Conservation (phyloP, 2,888 invertebrate species). For the Lapara coniferarum region DNA sequence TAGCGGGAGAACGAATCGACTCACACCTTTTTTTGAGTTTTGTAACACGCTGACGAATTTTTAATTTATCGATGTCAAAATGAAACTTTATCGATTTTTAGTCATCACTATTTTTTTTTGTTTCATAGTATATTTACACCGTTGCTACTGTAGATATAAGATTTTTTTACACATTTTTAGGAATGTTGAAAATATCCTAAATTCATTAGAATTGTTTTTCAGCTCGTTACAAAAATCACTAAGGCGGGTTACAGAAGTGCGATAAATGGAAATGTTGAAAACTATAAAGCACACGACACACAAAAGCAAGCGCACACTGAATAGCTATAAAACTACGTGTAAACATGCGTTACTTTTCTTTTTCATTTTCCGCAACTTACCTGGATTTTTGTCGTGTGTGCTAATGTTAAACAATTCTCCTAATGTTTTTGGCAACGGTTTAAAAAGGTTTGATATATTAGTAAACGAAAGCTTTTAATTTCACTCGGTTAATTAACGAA, state of each 20-base stretch:
- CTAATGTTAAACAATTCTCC: not conserved
- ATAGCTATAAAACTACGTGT: conserved; percentile 30
- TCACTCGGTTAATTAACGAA: conserved; percentile 2
- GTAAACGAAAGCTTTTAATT: not conserved
- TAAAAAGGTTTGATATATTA: not conserved
- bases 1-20: conserved; percentile 43
- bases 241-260: conserved; percentile 40
- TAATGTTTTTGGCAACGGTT: not conserved
- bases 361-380: conserved; percentile 29
- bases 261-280: conserved; percentile 31
- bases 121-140: not conserved
- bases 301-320: conserved; percentile 44
- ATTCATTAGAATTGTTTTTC: not conserved
- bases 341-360: conserved; percentile 37
- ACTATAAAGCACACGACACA: conserved; percentile 43
- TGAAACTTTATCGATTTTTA: not conserved
- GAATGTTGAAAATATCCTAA: no score
- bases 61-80: not conserved
- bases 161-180: no score
- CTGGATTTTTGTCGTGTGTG: conserved; percentile 29
- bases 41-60: conserved; percentile 49
- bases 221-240: conserved; percentile 43
- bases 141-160: no score
- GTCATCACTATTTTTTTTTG: not conserved
- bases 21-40: conserved; percentile 35